Evolutionary conservation across 2,888 invertebrate genomes (phyloP).

Genomic region (Adela reaumurella): DNA sequence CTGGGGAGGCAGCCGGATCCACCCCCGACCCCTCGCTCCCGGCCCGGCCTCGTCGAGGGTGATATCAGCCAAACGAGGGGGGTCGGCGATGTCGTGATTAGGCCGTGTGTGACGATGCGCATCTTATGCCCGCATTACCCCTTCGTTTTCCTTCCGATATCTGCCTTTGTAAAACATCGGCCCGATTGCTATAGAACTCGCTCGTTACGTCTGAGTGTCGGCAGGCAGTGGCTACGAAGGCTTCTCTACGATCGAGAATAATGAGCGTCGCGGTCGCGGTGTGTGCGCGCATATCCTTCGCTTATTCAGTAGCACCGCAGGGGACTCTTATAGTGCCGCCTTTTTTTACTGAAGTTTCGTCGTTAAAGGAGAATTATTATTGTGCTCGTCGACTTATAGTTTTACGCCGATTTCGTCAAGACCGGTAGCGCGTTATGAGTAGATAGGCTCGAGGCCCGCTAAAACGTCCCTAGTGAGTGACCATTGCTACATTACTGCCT

Average conservation of each 20-base stretch:
- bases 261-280: background rate
- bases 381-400: background rate
- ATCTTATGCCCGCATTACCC: constrained; percentile 57
- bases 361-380: background rate
- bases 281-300: background rate
- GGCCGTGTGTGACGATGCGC: constrained; percentile 56
- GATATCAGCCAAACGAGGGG: constrained; percentile 8
- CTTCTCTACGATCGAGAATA: background rate
- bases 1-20: background rate
- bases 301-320: background rate
- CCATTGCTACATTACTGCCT: constrained; percentile 8
- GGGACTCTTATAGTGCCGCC: background rate
- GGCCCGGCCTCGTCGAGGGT: too few species aligned
- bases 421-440: background rate
- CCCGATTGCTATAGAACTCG: background rate
- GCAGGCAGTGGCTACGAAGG: background rate
- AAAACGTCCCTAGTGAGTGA: background rate
- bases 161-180: constrained; percentile 33
- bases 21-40: constrained; percentile 3
- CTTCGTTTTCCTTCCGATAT: constrained; percentile 55
- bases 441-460: background rate
- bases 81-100: constrained; percentile 37
- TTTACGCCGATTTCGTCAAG: background rate
- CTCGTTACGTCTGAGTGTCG: too few species aligned
- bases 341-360: background rate